A percentile compares a stretch with the other conserved stretches of the same genome.
Evolutionary conservation across 2,113 vertebrate species (phyloP).

Genomic region (Cynocephalus volans): DNA sequence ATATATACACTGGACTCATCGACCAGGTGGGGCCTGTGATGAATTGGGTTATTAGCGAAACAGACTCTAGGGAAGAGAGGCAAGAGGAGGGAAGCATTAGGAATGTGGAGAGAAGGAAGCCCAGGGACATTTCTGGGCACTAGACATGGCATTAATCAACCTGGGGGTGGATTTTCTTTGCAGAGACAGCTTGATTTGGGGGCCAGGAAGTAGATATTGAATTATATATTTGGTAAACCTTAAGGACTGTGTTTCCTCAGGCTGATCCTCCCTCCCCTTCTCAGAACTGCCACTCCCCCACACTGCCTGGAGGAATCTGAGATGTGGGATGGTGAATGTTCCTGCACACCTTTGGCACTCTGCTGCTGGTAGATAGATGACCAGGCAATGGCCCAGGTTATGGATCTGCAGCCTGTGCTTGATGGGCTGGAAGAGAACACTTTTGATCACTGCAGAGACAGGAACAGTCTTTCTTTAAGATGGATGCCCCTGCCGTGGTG

Average conservation of each 20-base stretch:
- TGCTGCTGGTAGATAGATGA: fast-evolving
- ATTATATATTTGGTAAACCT: not conserved
- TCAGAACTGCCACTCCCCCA: fast-evolving
- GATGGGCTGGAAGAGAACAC: not conserved
- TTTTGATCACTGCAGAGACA: not conserved
- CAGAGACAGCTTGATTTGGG: not conserved
- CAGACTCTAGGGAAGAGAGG: not conserved
- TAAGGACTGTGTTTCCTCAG: fast-evolving
- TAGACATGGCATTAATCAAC: not conserved
- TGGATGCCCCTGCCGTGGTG: not conserved
- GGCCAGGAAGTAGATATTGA: not conserved
- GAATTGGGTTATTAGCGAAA: not conserved
- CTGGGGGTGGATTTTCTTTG: not conserved
- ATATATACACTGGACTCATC: fast-evolving
- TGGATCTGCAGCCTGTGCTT: not conserved
- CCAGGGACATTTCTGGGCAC: not conserved
- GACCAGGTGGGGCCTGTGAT: not conserved
- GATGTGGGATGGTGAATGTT: fast-evolving
- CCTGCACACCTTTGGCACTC: fast-evolving
- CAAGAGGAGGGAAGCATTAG: not conserved
- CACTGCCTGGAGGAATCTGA: not conserved
- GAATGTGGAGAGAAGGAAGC: not conserved
- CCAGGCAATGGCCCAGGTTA: fast-evolving
- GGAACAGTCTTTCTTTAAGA: constrained; percentile 4
- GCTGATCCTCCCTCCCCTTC: not conserved